Conservation (phyloP, 2,797 vertebrate species). For the Myotis vivesi region DNA sequence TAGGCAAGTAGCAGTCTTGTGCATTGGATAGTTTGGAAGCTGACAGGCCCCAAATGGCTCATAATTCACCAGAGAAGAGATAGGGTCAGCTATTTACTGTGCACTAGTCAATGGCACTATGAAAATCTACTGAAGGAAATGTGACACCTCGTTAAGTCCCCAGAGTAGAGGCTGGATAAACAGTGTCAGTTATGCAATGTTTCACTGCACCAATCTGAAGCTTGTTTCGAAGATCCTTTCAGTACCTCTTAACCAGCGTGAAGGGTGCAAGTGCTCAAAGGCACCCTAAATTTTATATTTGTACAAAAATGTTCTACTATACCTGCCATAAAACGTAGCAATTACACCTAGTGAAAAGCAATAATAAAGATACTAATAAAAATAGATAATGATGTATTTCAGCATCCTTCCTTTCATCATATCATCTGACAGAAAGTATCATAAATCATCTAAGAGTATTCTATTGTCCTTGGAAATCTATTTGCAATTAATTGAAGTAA, state of each 20-base stretch:
- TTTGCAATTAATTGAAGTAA: not conserved
- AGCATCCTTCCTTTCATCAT: not conserved
- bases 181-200: not conserved
- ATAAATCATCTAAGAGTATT: not conserved
- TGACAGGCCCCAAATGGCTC: not conserved
- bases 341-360: not conserved
- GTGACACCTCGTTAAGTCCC: not conserved
- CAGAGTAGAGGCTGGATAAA: not conserved
- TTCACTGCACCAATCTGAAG: not conserved
- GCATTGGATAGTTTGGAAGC: not conserved
- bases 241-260: not conserved
- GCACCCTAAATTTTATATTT: not conserved
- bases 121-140: not conserved
- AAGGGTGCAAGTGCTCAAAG: not conserved
- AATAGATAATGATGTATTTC: not conserved
- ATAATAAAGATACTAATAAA: not conserved
- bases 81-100: not conserved
- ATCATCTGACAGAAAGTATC: not conserved
- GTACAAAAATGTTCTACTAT: not conserved
- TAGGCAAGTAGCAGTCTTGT: not conserved
- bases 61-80: not conserved
- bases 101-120: not conserved
- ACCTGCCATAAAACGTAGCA: not conserved
- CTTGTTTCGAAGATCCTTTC: slow-evolving; percentile 14
- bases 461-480: not conserved